Conservation (phyloP, 2,888 invertebrate genomes). For the Stratiomys singularior region DNA sequence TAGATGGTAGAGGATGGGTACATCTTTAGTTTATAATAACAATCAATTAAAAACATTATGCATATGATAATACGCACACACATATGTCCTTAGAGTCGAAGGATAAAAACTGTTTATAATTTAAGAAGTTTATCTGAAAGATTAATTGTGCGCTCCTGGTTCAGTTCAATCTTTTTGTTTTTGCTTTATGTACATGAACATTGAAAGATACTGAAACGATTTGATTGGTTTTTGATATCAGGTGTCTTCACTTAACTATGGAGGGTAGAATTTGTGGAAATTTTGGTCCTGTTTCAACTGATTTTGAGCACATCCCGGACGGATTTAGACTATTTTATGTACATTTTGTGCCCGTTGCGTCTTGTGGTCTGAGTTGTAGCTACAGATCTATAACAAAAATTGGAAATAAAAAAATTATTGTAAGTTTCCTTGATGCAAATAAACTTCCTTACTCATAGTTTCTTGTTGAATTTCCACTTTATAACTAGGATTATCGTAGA, state of each 20-base stretch:
- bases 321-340: conserved; percentile 39
- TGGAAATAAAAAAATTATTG: not conserved
- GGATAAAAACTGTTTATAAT: not conserved
- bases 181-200: not conserved
- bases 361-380: not conserved
- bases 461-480: conserved; percentile 93
- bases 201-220: not conserved
- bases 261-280: not conserved
- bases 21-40: conserved; percentile 28
- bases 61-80: not conserved
- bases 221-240: conserved; percentile 1
- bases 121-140: not conserved
- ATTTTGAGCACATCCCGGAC: conserved; percentile 41
- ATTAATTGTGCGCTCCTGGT: not conserved
- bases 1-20: conserved; percentile 35
- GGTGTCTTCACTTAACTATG: not conserved
- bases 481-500: conserved; percentile 93
- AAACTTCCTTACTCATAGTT: conserved; percentile 80
- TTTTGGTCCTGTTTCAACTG: not conserved
- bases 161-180: not conserved
- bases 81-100: not conserved
- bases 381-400: conserved; percentile 35
- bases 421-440: not conserved
- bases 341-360: conserved; percentile 24
- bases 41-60: not conserved